These are phyloP conservation scores for Hypanus sabinus DNA, from an alignment of 2,113 vertebrate genomes.

Conservation along the genomic window DNA sequence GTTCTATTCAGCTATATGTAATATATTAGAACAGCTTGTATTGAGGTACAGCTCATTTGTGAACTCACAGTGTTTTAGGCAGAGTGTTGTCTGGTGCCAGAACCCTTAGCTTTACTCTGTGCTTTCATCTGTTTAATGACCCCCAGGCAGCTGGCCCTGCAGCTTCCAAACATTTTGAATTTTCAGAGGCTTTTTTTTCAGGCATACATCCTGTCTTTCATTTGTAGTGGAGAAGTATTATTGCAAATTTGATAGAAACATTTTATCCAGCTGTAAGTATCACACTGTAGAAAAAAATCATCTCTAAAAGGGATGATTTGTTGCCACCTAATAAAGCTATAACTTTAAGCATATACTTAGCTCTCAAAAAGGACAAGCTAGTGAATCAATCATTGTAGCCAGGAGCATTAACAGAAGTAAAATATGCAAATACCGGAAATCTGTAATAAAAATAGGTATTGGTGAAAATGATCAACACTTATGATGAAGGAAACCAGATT, in stretches of 20 bases:
- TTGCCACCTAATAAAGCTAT: conserved; percentile 20
- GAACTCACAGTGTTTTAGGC: no score
- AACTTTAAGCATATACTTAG: background rate
- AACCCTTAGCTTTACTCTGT: no score
- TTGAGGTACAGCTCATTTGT: no score
- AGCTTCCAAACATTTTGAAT: background rate
- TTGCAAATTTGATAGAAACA: background rate
- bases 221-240: background rate
- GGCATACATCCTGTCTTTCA: background rate
- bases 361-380: background rate
- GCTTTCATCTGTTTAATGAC: no score
- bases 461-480: no score
- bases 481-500: no score
- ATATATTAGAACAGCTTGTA: no score
- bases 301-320: background rate
- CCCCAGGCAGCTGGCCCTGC: no score
- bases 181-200: background rate
- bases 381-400: background rate
- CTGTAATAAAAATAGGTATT: no score
- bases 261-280: background rate
- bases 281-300: background rate
- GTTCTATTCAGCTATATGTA: no score
- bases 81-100: no score
- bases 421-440: no score
- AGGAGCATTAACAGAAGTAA: background rate